A percentile compares a stretch with the other conserved stretches of the same genome.
Conservation (phyloP, 2,888 invertebrate species). For the Hymenopus coronatus region DNA sequence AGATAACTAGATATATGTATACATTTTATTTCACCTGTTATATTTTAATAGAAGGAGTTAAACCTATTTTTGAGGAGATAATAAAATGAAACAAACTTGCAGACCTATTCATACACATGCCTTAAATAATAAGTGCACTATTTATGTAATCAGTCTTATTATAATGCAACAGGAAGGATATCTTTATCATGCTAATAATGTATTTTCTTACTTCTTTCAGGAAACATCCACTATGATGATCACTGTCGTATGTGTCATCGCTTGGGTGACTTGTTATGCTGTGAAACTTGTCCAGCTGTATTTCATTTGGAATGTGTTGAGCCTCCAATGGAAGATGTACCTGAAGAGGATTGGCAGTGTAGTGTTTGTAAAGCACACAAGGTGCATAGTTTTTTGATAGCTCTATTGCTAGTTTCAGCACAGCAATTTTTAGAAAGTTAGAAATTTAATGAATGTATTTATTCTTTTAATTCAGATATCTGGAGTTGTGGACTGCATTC, state of each 20-base stretch:
- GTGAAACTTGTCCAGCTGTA: conserved; percentile 97
- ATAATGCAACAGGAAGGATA: too few species aligned
- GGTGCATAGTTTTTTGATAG: conserved; percentile 45
- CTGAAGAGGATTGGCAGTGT: conserved; percentile 97
- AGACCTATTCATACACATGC: too few species aligned
- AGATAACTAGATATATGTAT: too few species aligned
- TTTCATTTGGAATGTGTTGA: conserved; percentile 97
- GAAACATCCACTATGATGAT: conserved; percentile 87
- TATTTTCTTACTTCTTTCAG: conserved; percentile 44
- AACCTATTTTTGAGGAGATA: too few species aligned
- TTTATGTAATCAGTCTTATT: too few species aligned
- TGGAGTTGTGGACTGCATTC: conserved; percentile 91
- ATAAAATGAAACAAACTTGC: too few species aligned
- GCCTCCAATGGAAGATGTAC: conserved; percentile 89
- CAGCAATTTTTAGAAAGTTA: too few species aligned
- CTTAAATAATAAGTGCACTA: too few species aligned
- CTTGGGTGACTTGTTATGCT: conserved; percentile 91
- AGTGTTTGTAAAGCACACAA: conserved; percentile 88
- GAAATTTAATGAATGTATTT: too few species aligned
- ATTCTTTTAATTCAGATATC: conserved; percentile 36
- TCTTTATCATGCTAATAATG: not conserved
- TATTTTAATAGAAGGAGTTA: too few species aligned
- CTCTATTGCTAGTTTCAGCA: not conserved
- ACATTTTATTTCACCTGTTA: too few species aligned
- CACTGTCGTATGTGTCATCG: conserved; percentile 90